A percentile compares a stretch with the other conserved stretches of the same genome.
Conservation (phyloP, 2,888 invertebrate genomes). For the Teleiodes luculella region DNA sequence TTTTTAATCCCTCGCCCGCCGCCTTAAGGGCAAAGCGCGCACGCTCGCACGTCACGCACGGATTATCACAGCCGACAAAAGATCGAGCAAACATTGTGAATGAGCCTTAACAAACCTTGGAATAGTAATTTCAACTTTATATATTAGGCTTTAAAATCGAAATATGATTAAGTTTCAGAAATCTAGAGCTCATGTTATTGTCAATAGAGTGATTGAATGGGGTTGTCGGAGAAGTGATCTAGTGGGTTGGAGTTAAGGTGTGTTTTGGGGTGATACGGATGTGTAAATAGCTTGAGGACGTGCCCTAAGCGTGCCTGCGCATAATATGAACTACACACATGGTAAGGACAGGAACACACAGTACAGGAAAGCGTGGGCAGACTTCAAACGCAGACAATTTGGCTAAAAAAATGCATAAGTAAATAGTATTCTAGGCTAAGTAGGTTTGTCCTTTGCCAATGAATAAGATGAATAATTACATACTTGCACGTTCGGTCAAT, state of each 20-base stretch:
- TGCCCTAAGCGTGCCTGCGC: constrained; percentile 65
- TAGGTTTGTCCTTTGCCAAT: no score
- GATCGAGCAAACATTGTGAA: constrained; percentile 46
- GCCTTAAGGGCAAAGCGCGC: constrained; percentile 51
- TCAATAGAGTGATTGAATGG: constrained; percentile 7
- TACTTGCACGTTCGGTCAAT: no score
- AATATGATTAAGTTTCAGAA: constrained; percentile 24
- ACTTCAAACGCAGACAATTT: not conserved
- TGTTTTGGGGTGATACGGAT: constrained; percentile 31
- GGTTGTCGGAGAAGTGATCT: constrained; percentile 27
- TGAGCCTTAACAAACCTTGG: constrained; percentile 51
- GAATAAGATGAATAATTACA: no score
- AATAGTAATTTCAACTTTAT: constrained; percentile 48
- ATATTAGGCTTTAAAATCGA: constrained; percentile 18
- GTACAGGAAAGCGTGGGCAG: not conserved
- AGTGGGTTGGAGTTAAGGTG: constrained; percentile 26
- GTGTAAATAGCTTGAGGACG: constrained; percentile 36
- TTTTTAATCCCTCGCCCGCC: constrained; percentile 51
- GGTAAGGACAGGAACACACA: not conserved
- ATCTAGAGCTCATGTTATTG: constrained; percentile 14
- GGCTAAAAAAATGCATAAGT: not conserved
- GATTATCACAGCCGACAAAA: constrained; percentile 59
- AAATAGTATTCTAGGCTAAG: no score
- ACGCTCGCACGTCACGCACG: constrained; percentile 56
- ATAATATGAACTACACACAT: constrained; percentile 71